Percentiles rank a stretch among this genome's conserved stretches.
These are phyloP conservation scores for Kuschelorhynchus macadamiae DNA, from an alignment of 2,888 invertebrate genomes.

Conservation along the genomic window DNA sequence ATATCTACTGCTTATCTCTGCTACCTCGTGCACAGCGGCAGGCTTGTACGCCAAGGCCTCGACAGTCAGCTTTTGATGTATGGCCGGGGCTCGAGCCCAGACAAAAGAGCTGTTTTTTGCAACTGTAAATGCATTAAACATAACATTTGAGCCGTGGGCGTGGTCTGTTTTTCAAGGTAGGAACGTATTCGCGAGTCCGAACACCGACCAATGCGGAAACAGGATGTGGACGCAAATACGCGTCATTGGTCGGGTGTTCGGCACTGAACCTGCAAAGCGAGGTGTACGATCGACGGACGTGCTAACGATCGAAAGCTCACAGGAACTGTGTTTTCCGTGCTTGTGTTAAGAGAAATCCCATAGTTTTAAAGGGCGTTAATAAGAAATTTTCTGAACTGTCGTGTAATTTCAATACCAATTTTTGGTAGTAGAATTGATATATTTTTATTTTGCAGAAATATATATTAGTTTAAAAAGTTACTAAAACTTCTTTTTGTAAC, in stretches of 20 bases:
- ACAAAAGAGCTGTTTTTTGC: constrained; percentile 65
- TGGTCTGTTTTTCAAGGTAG: constrained; percentile 63
- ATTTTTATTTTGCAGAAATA: no score
- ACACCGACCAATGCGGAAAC: constrained; percentile 55
- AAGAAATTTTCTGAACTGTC: no score
- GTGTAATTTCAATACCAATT: no score
- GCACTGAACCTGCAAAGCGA: constrained; percentile 29
- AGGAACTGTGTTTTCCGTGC: no score
- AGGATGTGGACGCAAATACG: constrained; percentile 24
- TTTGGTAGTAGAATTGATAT: no score
- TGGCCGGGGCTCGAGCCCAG: constrained; percentile 60
- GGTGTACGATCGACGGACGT: constrained; percentile 51
- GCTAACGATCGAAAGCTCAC: constrained; percentile 19
- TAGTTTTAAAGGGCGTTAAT: no score
- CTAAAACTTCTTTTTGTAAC: no score
- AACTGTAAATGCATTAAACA: constrained; percentile 66
- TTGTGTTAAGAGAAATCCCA: no score
- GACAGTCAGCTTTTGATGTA: constrained; percentile 59
- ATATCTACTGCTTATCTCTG: constrained; percentile 22
- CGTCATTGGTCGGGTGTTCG: constrained; percentile 53
- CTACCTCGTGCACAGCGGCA: constrained; percentile 35
- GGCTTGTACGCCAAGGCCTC: constrained; percentile 41
- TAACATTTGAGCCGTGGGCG: constrained; percentile 63
- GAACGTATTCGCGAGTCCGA: constrained; percentile 56
- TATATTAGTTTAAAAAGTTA: no score